Conservation (phyloP, 2,113 vertebrate species). For the Alces alces region DNA sequence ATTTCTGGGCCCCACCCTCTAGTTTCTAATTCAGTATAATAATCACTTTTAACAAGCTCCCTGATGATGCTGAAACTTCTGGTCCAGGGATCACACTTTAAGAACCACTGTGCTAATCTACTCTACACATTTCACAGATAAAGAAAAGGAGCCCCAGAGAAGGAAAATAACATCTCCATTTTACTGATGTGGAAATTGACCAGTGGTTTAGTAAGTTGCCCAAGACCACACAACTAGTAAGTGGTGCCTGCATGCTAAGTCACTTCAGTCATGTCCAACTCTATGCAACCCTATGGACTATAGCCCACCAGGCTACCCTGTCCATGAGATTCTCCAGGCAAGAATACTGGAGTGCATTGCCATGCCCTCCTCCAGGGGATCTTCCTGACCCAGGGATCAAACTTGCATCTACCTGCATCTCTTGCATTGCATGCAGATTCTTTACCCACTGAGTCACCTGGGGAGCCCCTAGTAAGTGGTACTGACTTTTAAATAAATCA, state of each 20-base stretch:
- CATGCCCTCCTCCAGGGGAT: background rate
- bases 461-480: background rate
- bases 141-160: background rate
- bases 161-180: background rate
- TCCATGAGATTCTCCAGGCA: background rate
- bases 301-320: background rate
- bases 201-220: background rate
- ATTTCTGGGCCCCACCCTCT: background rate
- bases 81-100: background rate
- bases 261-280: background rate
- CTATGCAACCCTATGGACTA: background rate
- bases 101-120: background rate
- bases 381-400: background rate
- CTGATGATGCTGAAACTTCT: background rate
- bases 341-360: background rate
- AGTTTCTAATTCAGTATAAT: background rate
- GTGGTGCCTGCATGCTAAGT: background rate
- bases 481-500: constrained; percentile 14
- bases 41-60: background rate
- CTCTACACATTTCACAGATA: background rate
- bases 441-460: background rate
- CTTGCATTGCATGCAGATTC: background rate
- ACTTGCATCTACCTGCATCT: background rate
- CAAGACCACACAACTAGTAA: background rate
- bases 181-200: constrained; percentile 9